Evolutionary conservation across 1,140 invertebrate species (phyloP).

Genomic region (Pogonognathellus flavescens): DNA sequence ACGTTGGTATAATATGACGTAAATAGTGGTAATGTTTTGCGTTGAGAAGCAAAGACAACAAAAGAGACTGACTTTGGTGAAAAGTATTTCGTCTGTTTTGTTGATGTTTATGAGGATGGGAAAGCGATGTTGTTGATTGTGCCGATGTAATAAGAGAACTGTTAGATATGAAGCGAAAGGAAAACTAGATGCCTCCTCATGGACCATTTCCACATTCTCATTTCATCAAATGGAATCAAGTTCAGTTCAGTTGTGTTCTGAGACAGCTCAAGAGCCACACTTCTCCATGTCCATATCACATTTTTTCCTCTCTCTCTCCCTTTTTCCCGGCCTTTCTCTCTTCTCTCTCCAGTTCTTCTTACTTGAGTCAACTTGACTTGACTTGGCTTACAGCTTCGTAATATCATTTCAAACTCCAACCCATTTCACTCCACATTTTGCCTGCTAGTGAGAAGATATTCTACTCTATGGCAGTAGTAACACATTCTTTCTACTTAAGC

Average conservation of each 20-base stretch:
- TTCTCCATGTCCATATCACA: slow-evolving; percentile 31
- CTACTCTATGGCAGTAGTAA: slow-evolving; percentile 17
- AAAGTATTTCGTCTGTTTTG: not conserved
- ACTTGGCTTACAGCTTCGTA: no score
- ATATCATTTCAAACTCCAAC: not conserved
- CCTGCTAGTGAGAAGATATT: slow-evolving; percentile 10
- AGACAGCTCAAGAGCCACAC: slow-evolving; percentile 34
- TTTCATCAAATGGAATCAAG: slow-evolving; percentile 45
- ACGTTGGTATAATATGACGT: no score
- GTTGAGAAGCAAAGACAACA: no score
- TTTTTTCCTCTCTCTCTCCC: slow-evolving; percentile 10
- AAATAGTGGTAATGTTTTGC: no score
- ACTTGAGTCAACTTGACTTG: no score
- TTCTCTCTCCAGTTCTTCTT: not conserved
- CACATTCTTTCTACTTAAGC: slow-evolving; percentile 45
- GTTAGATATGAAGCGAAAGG: slow-evolving; percentile 40
- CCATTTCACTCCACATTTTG: not conserved
- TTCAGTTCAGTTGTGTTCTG: slow-evolving; percentile 22
- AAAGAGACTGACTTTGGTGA: not conserved
- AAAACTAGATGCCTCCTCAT: slow-evolving; percentile 46
- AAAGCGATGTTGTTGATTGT: slow-evolving; percentile 36
- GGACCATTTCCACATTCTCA: slow-evolving; percentile 41
- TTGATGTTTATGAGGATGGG: not conserved
- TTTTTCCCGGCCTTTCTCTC: not conserved
- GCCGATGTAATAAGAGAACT: slow-evolving; percentile 37